Percentiles rank a stretch among this genome's conserved stretches.
phyloP scores from a whole-genome alignment of 2,113 vertebrate species.

The Saimiri boliviensis region DNA sequence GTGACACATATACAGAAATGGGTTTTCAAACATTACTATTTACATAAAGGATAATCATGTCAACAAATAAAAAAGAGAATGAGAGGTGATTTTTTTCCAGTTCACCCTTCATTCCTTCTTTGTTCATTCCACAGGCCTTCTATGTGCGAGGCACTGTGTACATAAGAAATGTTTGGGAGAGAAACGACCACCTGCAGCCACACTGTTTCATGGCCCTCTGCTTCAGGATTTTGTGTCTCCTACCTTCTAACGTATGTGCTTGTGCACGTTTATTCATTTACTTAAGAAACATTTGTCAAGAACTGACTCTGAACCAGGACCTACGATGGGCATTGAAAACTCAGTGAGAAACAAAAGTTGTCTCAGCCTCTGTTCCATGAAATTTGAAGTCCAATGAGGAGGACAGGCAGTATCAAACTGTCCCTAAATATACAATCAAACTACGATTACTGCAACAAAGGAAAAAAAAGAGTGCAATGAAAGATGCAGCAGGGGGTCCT shows the following conservation, averaged over 20 bases:
- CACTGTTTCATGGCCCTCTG: background rate
- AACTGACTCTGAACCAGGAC: background rate
- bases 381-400: background rate
- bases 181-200: background rate
- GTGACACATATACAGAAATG: background rate
- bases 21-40: background rate
- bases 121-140: background rate
- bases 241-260: background rate
- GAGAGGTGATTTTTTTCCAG: background rate
- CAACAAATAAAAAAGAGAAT: background rate
- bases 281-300: background rate
- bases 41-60: background rate
- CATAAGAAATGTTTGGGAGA: background rate
- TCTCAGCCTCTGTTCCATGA: background rate
- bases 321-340: background rate
- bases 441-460: background rate
- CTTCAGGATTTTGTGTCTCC: background rate
- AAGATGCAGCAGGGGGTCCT: background rate
- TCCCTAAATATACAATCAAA: background rate
- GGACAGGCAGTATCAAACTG: background rate
- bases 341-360: background rate
- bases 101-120: background rate
- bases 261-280: background rate
- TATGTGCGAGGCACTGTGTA: background rate
- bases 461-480: background rate